Evolutionary conservation across 2,888 invertebrate genomes (phyloP).

Genomic region (Netelia virgata): DNA sequence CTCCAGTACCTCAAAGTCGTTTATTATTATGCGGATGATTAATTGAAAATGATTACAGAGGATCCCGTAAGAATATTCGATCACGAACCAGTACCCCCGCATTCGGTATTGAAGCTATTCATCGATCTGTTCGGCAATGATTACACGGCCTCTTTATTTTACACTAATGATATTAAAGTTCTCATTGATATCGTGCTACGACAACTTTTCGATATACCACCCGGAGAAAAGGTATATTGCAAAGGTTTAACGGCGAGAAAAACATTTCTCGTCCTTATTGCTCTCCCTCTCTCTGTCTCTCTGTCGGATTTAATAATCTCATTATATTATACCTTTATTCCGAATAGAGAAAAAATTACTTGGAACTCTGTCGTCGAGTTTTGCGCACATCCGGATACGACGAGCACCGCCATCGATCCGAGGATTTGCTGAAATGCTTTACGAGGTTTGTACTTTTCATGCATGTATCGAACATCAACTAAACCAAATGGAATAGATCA

Average conservation of each 20-base stretch:
- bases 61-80: slow-evolving; percentile 95
- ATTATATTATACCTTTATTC: slow-evolving; percentile 38
- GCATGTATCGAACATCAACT: background rate
- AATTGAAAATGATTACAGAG: slow-evolving; percentile 86
- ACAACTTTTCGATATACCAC: slow-evolving; percentile 95
- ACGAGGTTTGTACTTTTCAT: slow-evolving; percentile 85
- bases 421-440: slow-evolving; percentile 94
- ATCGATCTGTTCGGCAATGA: slow-evolving; percentile 93
- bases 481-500: slow-evolving; percentile 2
- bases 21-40: slow-evolving; percentile 9
- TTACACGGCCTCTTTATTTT: slow-evolving; percentile 94
- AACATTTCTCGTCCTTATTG: slow-evolving; percentile 25
- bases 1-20: background rate
- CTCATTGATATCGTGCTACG: slow-evolving; percentile 96
- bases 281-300: background rate
- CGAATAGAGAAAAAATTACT: slow-evolving; percentile 89
- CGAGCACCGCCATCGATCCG: slow-evolving; percentile 92
- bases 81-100: slow-evolving; percentile 92
- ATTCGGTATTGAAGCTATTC: slow-evolving; percentile 95
- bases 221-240: slow-evolving; percentile 91
- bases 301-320: background rate
- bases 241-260: background rate
- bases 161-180: slow-evolving; percentile 97
- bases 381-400: slow-evolving; percentile 93
- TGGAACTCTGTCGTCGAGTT: slow-evolving; percentile 92